These are phyloP conservation scores for Enchytraeus crypticus DNA, from an alignment of 2,888 invertebrate genomes.

Conservation along the genomic window DNA sequence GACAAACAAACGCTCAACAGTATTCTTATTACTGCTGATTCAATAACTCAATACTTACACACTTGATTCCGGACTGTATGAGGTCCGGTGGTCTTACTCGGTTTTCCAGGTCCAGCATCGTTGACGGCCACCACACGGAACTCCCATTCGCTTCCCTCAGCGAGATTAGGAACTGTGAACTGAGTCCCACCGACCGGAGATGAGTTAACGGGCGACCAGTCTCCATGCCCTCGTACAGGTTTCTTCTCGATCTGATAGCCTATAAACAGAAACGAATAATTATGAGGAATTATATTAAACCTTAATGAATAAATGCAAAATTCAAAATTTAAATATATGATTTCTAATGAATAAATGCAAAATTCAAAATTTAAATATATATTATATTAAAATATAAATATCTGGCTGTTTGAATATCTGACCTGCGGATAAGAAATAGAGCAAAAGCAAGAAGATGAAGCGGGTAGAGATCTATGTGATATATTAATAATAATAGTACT, in stretches of 20 bases:
- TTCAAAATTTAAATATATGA: too few species aligned
- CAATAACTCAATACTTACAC: slow-evolving; percentile 33
- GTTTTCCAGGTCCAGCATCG: slow-evolving; percentile 61
- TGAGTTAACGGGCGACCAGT: slow-evolving; percentile 19
- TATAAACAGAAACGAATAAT: slow-evolving; percentile 10
- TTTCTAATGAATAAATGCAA: too few species aligned
- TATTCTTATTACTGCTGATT: neutral
- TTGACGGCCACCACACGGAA: slow-evolving; percentile 50
- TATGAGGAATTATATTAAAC: neutral
- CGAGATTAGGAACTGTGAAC: slow-evolving; percentile 41
- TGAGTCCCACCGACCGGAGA: slow-evolving; percentile 36
- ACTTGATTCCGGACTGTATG: slow-evolving; percentile 46
- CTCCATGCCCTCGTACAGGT: slow-evolving; percentile 62
- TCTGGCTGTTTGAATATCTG: too few species aligned
- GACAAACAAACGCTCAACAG: neutral
- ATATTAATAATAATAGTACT: too few species aligned
- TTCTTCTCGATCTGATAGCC: slow-evolving; percentile 65
- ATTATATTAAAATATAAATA: too few species aligned
- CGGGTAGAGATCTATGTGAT: too few species aligned
- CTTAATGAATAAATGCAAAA: too few species aligned
- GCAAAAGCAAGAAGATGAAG: too few species aligned
- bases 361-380: too few species aligned
- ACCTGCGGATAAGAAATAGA: too few species aligned
- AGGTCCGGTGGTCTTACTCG: slow-evolving; percentile 71
- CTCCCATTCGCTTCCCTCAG: slow-evolving; percentile 45